Evolutionary conservation across 2,113 vertebrate species (phyloP).

Genomic region (Phodopus roborovskii): DNA sequence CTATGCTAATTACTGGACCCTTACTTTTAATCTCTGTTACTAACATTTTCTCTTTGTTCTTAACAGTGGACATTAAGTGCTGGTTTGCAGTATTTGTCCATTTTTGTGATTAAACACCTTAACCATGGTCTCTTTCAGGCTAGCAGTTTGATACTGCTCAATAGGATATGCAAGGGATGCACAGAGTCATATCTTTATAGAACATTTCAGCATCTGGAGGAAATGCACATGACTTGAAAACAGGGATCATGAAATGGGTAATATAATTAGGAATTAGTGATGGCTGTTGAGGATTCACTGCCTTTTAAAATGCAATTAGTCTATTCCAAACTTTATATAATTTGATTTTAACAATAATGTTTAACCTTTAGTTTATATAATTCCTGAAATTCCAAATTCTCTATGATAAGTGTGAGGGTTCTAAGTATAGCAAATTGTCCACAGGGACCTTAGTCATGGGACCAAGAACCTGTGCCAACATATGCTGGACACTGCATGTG

Average conservation of each 20-base stretch:
- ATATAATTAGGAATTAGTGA: neutral
- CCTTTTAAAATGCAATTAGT: conserved; percentile 33
- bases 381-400: conserved; percentile 13
- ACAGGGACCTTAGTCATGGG: neutral
- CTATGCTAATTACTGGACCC: neutral
- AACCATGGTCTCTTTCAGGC: neutral
- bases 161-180: neutral
- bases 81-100: neutral
- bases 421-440: neutral
- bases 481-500: neutral
- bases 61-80: neutral
- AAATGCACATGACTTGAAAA: neutral
- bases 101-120: neutral
- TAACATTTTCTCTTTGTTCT: conserved; percentile 17
- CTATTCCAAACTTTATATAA: neutral
- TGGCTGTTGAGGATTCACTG: neutral
- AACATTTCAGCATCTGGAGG: neutral
- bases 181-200: rapidly evolving
- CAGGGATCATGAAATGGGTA: neutral
- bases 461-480: neutral
- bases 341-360: neutral
- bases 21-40: conserved; percentile 20
- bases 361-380: neutral
- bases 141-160: neutral
- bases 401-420: neutral